Conservation (phyloP, 2,797 vertebrate genomes). For the Iguana delicatissima region DNA sequence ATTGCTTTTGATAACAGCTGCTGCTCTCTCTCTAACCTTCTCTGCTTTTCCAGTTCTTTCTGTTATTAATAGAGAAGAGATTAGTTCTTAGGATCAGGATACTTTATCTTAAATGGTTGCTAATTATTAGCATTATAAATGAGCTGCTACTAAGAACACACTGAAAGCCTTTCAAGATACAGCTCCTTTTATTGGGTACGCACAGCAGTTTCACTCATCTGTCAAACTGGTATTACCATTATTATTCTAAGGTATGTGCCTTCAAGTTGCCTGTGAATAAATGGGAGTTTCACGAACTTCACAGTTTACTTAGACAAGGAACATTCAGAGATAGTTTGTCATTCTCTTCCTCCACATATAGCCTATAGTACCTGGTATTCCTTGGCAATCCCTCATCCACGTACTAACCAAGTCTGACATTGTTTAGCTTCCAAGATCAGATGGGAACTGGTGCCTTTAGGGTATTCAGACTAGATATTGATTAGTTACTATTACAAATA, state of each 20-base stretch:
- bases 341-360: too few relatives aligned
- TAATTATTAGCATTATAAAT: not conserved
- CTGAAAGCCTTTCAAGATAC: not conserved
- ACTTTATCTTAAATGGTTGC: not conserved
- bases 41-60: slow-evolving; percentile 90
- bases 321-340: too few relatives aligned
- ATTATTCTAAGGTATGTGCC: too few relatives aligned
- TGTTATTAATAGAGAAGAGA: slow-evolving; percentile 66
- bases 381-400: too few relatives aligned
- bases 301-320: too few relatives aligned
- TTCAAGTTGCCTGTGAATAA: too few relatives aligned
- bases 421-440: too few relatives aligned
- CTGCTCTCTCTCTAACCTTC: slow-evolving; percentile 80
- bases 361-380: too few relatives aligned
- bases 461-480: too few relatives aligned
- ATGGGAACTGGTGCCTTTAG: too few relatives aligned
- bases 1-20: slow-evolving; percentile 81
- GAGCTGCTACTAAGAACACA: not conserved
- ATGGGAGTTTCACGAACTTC: too few relatives aligned
- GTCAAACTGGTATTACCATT: not conserved
- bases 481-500: not conserved
- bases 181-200: not conserved
- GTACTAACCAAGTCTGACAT: too few relatives aligned
- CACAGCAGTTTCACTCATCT: not conserved
- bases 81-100: not conserved